Evolutionary conservation across 2,888 invertebrate genomes (phyloP), one percentile per base, ranked within the genome.

Genomic region (Xestia ashworthii): DNA sequence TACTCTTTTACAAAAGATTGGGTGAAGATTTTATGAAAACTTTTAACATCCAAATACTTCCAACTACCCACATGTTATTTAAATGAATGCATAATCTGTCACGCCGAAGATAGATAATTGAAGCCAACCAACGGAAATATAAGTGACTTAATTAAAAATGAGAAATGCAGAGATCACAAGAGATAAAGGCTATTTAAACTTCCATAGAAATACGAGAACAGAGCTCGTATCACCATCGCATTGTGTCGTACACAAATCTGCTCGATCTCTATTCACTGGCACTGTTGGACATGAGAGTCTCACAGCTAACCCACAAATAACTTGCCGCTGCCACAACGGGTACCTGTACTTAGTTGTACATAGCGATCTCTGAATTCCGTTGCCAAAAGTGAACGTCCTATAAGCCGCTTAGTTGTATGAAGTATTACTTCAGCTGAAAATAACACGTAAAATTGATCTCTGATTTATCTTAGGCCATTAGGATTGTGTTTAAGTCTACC

Each of bases 381-480:
- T 11, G 46, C n/a, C 46, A 67, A 25, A 38, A 38, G 69, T 25
- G 50, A 81, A 69, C 58, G 65, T 58, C 50, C 82, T 68, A 19
- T 50, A 81, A 81, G 65, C 44, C 22, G 69, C 76, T 82, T 82
- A 75, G 6, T 25, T n/a, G 8, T 22, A 22, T 6, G 55, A n/a
- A 22, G 19, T 19, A 5, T 38, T 19, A 55, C 25, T 71, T 66
- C 41, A 48, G 8, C n/a, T 44, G 65, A 38, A 55, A 64, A n/a
- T 25, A 71, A 41, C 1, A 41, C 25, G 19, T 55, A 53, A 41
- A 41, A 25, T 53, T 72, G 5, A 19, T 38, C 19, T 14, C 9
- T 48, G 46, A 22, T 22, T 32, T 22, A 64, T 71, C 3, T 41
- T 8, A n/a, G 50, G 50, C 41, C n/a, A 12, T 67, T 25, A 44